Conservation (phyloP, 1,140 invertebrate genomes). For the Acyrthosiphon pisum region DNA sequence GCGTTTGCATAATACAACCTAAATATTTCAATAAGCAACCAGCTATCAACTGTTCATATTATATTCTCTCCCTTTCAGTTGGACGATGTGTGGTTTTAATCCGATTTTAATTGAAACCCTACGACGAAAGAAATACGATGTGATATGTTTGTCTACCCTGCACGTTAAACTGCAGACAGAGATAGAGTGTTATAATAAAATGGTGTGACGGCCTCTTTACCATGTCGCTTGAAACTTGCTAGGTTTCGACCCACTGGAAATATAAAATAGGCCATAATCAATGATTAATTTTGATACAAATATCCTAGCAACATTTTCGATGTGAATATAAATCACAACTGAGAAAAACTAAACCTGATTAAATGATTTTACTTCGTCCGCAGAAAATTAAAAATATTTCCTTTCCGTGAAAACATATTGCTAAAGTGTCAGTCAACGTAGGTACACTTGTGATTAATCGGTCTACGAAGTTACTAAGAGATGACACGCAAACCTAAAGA, state of each 20-base stretch:
- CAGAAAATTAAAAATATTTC: neutral
- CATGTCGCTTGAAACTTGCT: neutral
- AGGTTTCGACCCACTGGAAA: neutral
- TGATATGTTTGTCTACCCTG: neutral
- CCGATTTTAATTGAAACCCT: slow-evolving; percentile 15
- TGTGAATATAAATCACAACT: neutral
- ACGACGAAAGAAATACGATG: neutral
- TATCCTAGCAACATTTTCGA: neutral
- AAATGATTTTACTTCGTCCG: neutral
- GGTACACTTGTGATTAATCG: neutral
- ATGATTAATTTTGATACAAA: neutral
- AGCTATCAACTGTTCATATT: neutral
- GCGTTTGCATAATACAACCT: neutral
- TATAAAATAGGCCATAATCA: neutral
- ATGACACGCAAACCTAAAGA: neutral
- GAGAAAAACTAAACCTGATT: neutral
- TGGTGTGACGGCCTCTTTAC: neutral
- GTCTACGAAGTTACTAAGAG: neutral
- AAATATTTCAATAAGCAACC: neutral
- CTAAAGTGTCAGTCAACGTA: neutral
- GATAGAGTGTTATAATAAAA: neutral
- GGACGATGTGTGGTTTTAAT: neutral
- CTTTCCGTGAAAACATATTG: neutral
- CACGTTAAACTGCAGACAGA: neutral
- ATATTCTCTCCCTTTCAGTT: neutral